A percentile compares a stretch with the other conserved stretches of the same genome.
Evolutionary conservation across 2,888 invertebrate genomes (phyloP).

Genomic region (Lymantria monacha): DNA sequence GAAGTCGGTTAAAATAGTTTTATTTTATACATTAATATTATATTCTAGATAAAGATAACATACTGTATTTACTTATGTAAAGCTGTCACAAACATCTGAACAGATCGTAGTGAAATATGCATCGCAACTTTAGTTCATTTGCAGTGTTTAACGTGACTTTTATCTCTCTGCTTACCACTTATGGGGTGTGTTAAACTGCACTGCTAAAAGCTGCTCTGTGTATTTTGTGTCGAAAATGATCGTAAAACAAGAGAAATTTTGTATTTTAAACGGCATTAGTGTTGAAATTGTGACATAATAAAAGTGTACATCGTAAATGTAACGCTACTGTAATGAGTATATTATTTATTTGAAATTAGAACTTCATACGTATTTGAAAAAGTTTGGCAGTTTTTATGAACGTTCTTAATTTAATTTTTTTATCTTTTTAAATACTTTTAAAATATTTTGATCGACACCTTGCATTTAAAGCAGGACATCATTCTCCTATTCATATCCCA

Average conservation of each 20-base stretch:
- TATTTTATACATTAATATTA: too few species aligned
- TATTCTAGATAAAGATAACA: not conserved
- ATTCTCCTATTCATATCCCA: too few species aligned
- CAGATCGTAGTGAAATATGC: constrained; percentile 11
- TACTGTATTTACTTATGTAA: constrained; percentile 4
- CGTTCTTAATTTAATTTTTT: too few species aligned
- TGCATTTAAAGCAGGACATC: too few species aligned
- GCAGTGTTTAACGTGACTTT: constrained; percentile 8
- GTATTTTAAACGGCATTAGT: not conserved
- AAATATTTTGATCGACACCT: too few species aligned
- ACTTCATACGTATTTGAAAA: not conserved
- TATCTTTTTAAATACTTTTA: too few species aligned
- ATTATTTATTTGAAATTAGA: not conserved
- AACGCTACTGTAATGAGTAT: not conserved
- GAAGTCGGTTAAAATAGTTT: too few species aligned
- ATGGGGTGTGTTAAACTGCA: constrained; percentile 1
- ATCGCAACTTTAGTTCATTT: constrained; percentile 9
- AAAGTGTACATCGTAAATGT: not conserved
- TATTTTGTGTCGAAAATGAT: not conserved
- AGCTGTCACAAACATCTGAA: constrained; percentile 33
- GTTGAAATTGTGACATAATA: not conserved
- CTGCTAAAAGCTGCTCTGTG: constrained; percentile 2
- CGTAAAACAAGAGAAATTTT: not conserved
- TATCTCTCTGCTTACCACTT: constrained; percentile 9
- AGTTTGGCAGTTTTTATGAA: too few species aligned